A percentile compares a stretch with the other conserved stretches of the same genome.
Conservation (phyloP, 2,888 invertebrate genomes). For the Formica aserva region DNA sequence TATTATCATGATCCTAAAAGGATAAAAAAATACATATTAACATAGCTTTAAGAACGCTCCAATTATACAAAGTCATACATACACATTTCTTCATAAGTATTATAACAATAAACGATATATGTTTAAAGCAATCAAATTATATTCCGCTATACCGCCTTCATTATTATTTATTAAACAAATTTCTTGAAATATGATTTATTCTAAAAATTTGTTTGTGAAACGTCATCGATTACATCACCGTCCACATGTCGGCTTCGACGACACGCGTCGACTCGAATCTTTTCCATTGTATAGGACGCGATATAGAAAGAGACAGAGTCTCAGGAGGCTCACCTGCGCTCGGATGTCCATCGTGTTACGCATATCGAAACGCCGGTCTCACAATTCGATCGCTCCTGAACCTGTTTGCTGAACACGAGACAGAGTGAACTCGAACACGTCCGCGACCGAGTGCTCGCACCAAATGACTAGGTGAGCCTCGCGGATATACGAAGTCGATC, state of each 20-base stretch:
- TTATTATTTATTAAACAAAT: neutral
- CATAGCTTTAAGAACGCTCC: neutral
- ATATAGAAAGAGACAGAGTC: neutral
- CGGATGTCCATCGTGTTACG: constrained; percentile 75
- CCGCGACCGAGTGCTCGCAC: constrained; percentile 66
- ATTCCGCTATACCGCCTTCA: neutral
- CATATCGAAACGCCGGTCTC: constrained; percentile 55
- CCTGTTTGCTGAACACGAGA: constrained; percentile 56
- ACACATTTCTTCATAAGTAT: neutral
- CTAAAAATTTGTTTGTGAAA: neutral
- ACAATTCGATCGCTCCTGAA: constrained; percentile 56
- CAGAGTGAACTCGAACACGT: constrained; percentile 64
- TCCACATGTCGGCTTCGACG: neutral
- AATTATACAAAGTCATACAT: neutral
- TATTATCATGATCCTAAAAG: neutral
- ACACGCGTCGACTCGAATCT: neutral
- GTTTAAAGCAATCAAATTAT: neutral
- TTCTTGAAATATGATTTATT: neutral
- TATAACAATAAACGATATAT: neutral
- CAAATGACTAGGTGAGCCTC: constrained; percentile 73
- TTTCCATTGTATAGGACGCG: neutral
- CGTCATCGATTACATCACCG: neutral
- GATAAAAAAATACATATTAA: neutral
- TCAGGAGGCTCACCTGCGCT: constrained; percentile 72
- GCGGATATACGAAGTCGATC: constrained; percentile 35